Base-by-base conservation (phyloP, 2,797 vertebrate genomes). In the Siniperca scherzeri region DNA sequence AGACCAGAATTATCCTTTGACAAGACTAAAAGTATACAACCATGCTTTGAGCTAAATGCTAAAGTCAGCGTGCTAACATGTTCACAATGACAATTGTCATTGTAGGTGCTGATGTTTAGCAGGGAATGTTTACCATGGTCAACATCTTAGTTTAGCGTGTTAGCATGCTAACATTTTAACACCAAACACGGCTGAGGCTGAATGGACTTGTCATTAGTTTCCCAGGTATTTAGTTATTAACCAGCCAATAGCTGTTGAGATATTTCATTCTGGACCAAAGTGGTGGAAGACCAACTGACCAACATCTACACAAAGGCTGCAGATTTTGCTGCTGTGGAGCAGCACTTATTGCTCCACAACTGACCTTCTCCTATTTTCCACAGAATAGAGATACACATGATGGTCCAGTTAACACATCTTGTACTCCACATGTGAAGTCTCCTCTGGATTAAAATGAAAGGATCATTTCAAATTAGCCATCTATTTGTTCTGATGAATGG, bases 381-480 rank as follows among this genome's bases (percentile, higher is more conserved):
- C 13, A 61, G 25, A 86, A 67, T n/a, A 25, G n/a, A 70, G 5
- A 67, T 1, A 21, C 46, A 76, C 57, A 55, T 62, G 50, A 81
- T 77, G 60, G 56, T 85, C 77, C 61, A 73, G 8, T 85, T 85
- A 64, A 71, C 62, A 46, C 53, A 76, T 83, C 46, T 70, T 74
- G 48, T 30, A 11, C 44, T 56, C 30, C 66, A 61, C 50, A 81
- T 50, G 52, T 65, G 21, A 75, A 74, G n/a, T 61, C 44, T 50
- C 44, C 16, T 57, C 22, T 71, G 56, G 42, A 85, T 78, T 69
- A 56, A 83, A 81, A 36, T 65, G 11, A 12, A 57, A 48, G 44
- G 60, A 59, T 77, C 8, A 19, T 55, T 72, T 84, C 3, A 72
- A 62, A 69, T 46, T 40, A 77, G 33, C 46, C 59, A 33, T 73